Conservation (phyloP, 1,140 invertebrate species). For the Vanessa atalanta region DNA sequence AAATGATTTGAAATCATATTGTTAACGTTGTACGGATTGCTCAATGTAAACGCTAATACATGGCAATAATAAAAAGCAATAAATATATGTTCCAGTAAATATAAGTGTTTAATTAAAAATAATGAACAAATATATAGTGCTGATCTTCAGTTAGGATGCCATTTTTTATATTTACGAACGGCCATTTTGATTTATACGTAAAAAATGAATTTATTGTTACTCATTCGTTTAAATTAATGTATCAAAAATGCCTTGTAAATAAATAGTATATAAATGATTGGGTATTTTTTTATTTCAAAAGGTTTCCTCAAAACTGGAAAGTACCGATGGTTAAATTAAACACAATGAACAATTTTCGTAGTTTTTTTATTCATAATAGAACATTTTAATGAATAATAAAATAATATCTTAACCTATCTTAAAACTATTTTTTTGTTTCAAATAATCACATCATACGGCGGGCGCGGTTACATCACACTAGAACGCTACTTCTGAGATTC, state of each 20-base stretch:
- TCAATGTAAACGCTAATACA: background rate
- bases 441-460: constrained; percentile 66
- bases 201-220: background rate
- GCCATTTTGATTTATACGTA: background rate
- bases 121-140: background rate
- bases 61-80: constrained; percentile 9
- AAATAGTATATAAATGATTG: background rate
- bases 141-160: constrained; percentile 3
- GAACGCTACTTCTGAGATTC: constrained; percentile 40
- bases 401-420: constrained; percentile 66
- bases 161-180: background rate
- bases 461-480: constrained; percentile 47
- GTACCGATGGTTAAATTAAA: constrained; percentile 1
- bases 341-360: constrained; percentile 26
- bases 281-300: background rate
- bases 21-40: background rate
- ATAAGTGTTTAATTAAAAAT: background rate
- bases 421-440: constrained; percentile 55
- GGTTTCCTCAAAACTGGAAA: no score
- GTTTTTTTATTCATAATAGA: constrained; percentile 65
- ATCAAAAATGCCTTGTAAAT: background rate
- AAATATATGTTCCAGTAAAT: background rate
- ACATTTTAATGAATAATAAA: constrained; percentile 72
- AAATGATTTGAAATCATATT: no score
- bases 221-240: background rate